Conservation (phyloP, 2,888 invertebrate species). For the Eumerus sabulonum region DNA sequence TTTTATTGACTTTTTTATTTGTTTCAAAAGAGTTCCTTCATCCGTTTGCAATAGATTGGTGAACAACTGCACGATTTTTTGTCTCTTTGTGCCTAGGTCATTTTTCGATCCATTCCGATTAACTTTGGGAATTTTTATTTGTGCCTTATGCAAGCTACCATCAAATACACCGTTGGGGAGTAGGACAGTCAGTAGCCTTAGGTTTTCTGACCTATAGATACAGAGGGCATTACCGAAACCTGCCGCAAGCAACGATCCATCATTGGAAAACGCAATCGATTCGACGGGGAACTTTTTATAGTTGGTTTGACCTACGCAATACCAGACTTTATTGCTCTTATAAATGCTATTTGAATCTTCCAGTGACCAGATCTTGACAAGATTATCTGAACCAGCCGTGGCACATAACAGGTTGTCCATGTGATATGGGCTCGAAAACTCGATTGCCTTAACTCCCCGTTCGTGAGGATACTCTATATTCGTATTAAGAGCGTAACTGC, state of each 20-base stretch:
- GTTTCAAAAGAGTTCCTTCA: constrained; percentile 72
- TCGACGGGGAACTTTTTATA: constrained; percentile 82
- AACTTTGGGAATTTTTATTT: constrained; percentile 71
- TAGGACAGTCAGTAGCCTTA: constrained; percentile 82
- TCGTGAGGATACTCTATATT: constrained; percentile 87
- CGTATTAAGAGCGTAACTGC: constrained; percentile 85
- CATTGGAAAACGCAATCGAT: constrained; percentile 84
- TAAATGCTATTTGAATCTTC: constrained; percentile 81
- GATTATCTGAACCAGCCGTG: constrained; percentile 84
- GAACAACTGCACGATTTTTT: constrained; percentile 73
- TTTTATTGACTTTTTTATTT: constrained; percentile 68
- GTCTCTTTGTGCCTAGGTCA: constrained; percentile 69
- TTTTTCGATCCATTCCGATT: constrained; percentile 71
- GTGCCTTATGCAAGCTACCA: constrained; percentile 75
- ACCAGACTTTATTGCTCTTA: constrained; percentile 83
- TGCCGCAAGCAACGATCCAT: constrained; percentile 88
- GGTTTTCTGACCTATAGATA: constrained; percentile 83
- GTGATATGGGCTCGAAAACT: constrained; percentile 81
- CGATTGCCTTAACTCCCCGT: constrained; percentile 81
- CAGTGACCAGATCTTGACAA: constrained; percentile 86
- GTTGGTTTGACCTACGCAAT: constrained; percentile 82
- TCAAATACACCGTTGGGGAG: constrained; percentile 74
- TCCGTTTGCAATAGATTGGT: constrained; percentile 73
- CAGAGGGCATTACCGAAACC: constrained; percentile 85
- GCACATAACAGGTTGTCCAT: constrained; percentile 81